These are phyloP conservation scores for Gymnarchus niloticus DNA, from an alignment of 2,113 vertebrate species.

Conservation along the genomic window DNA sequence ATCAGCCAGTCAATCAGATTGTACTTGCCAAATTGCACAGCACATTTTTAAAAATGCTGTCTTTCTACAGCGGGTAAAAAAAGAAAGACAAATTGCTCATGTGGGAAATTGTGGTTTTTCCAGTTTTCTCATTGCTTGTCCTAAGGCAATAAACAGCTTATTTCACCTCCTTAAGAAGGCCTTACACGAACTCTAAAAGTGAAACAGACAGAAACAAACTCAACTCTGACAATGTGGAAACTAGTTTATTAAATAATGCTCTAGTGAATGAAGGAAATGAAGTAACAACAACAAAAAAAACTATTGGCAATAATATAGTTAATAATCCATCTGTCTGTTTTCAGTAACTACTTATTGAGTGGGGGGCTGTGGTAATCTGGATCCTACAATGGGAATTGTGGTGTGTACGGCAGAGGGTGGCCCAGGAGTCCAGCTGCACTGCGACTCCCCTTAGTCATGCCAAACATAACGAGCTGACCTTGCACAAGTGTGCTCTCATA, in stretches of 20 bases:
- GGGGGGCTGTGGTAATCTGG: not conserved
- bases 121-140: not conserved
- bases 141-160: not conserved
- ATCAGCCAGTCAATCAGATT: not conserved
- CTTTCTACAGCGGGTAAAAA: not conserved
- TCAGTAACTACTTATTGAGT: not conserved
- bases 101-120: not conserved
- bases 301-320: not conserved
- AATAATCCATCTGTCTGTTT: not conserved
- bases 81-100: not conserved
- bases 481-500: too few species aligned
- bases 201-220: not conserved
- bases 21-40: not conserved
- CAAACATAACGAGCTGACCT: not conserved
- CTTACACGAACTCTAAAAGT: not conserved
- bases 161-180: not conserved
- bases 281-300: not conserved
- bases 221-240: not conserved
- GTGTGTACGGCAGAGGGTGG: not conserved
- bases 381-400: not conserved
- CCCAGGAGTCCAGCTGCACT: not conserved
- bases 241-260: not conserved
- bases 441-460: not conserved
- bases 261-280: not conserved
- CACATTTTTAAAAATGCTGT: not conserved